Percentiles rank a stretch among this genome's conserved stretches.
phyloP scores from a whole-genome alignment of 2,113 vertebrate species.

The Coregonus clupeaformis region DNA sequence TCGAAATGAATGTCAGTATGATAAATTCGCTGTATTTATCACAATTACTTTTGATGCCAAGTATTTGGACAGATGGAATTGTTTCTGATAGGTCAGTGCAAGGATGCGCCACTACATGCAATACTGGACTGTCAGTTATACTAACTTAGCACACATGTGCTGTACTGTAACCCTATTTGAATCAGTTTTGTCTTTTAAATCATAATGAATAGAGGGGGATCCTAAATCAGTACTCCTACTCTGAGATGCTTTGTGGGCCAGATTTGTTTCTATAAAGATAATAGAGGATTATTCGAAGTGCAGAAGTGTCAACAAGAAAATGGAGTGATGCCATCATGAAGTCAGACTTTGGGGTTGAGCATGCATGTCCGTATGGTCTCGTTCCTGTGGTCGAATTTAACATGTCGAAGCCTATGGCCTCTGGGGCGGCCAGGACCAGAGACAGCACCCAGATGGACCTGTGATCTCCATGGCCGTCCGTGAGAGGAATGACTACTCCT shows the following conservation, averaged over 20 bases:
- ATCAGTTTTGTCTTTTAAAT: too few relatives aligned
- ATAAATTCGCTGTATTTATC: not conserved
- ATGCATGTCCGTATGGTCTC: conserved; percentile 79
- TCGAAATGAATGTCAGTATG: not conserved
- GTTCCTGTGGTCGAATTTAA: conserved; percentile 76
- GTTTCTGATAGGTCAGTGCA: not conserved
- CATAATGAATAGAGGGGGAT: too few relatives aligned
- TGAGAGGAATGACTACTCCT: conserved; percentile 91
- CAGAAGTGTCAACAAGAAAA: not conserved
- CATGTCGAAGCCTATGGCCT: conserved; percentile 87
- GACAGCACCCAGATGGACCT: conserved; percentile 91
- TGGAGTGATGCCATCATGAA: conserved; percentile 80
- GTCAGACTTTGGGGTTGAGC: conserved; percentile 70
- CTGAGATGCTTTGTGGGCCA: too few relatives aligned
- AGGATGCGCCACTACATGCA: not conserved
- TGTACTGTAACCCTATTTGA: too few relatives aligned
- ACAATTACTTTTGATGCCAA: too few relatives aligned
- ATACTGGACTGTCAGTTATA: too few relatives aligned
- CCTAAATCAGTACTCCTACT: too few relatives aligned
- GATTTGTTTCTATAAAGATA: too few relatives aligned
- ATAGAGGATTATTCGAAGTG: too few relatives aligned
- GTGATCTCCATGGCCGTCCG: conserved; percentile 89
- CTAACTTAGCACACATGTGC: too few relatives aligned
- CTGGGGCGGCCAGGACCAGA: conserved; percentile 88
- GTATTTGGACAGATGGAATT: not conserved